Evolutionary conservation across 2,888 invertebrate genomes (phyloP), one percentile per base, ranked within the genome.

Genomic region (Rhodophaea formosa): DNA sequence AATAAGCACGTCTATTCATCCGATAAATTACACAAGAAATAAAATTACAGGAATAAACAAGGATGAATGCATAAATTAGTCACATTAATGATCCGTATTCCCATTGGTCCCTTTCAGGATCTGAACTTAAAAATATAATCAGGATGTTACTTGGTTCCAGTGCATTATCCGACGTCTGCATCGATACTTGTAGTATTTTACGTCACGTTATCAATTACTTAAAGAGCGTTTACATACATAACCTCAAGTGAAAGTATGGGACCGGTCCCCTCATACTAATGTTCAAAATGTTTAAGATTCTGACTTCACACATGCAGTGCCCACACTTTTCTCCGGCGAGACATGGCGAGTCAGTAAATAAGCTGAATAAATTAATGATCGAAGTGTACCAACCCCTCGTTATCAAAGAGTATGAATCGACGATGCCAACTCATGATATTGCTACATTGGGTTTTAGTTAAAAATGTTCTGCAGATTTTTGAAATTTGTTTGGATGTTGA

Each of bases 181-280:
- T 35, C 35, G 12, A 32, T 51, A 45, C 16, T 45, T 44, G 45
- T 45, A 55, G 32, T 55, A 55, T 55, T 86, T 86, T 86, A 85
- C 84, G 86, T 89, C 84, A 90, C 84, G 72, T 80, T 84, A 86
- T 84, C 82, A 84, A 84, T 82, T 79, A 80, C 81, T 84, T 82
- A 80, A 76, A 75, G 75, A 75, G 75, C 80, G 84, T 88, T 88
- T 88, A 85, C 82, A 87, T 80, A 89, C 88, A 87, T 88, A 89
- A 90, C 86, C 81, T 83, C 77, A 79, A 89, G 90, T 90, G 90
- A 91, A 91, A 91, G 90, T 91, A 80, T 70, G 80, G 74, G 67
- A 69, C 84, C 75, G 75, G 83, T 80, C 75, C 69, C 69, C 79
- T 77, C 88, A 90, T 90, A 89, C 89, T 88, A 89, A 90, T 90